Percentiles rank a stretch among this genome's conserved stretches.
Evolutionary conservation across 2,113 vertebrate genomes (phyloP).

Genomic region (Petromus typicus): DNA sequence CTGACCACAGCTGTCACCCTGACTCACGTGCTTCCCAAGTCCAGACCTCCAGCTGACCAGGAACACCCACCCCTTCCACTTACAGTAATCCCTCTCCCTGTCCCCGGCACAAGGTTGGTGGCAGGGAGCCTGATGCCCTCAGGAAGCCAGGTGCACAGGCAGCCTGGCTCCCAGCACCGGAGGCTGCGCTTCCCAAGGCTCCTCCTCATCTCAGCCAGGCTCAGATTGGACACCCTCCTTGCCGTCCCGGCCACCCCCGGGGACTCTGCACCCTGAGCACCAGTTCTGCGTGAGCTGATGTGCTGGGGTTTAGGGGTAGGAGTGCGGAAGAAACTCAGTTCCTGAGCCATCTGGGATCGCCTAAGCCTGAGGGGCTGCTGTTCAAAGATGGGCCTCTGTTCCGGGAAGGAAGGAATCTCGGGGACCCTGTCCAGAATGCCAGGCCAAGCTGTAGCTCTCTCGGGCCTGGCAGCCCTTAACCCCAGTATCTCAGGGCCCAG

Average conservation of each 20-base stretch:
- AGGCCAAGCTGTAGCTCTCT: neutral
- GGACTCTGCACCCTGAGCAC: neutral
- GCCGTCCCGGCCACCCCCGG: neutral
- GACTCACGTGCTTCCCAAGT: constrained; percentile 60
- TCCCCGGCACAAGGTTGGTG: neutral
- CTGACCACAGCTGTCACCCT: constrained; percentile 30
- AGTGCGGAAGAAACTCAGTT: neutral
- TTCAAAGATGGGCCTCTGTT: neutral
- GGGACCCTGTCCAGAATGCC: neutral
- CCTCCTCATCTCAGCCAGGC: neutral
- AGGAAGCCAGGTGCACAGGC: neutral
- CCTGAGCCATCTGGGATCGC: neutral
- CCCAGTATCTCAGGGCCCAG: neutral
- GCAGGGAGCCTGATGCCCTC: neutral
- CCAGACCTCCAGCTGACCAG: constrained; percentile 37
- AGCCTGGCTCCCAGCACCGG: neutral
- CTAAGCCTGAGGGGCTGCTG: neutral
- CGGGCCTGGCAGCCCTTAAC: neutral
- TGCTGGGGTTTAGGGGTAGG: neutral
- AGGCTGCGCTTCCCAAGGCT: neutral
- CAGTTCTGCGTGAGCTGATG: neutral
- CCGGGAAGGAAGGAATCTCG: neutral
- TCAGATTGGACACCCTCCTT: neutral
- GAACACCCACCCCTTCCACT: constrained; percentile 56
- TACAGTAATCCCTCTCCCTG: constrained; percentile 59